Base-by-base conservation (phyloP, 2,888 invertebrate genomes). In the Achlya flavicornis region DNA sequence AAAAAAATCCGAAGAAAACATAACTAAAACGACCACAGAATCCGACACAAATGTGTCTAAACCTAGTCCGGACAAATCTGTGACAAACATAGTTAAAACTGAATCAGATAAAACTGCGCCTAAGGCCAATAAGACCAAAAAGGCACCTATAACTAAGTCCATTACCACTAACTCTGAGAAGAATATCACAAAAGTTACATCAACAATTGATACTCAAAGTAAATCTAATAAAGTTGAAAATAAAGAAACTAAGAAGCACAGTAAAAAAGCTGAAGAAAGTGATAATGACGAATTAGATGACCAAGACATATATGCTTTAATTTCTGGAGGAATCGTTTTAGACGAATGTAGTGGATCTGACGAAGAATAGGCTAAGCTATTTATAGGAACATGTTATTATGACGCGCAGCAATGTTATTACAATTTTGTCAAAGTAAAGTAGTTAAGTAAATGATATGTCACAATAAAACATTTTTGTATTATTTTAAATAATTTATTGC, bases 291-390 rank as follows among this genome's bases (percentile, higher is more conserved):
- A 90, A 74, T 78, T 92, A 61, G 79, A 87, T 62, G 92, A 92
- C 69, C 77, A 83, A 48, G 91, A 89, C 64, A 91, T 92, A 43
- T 69, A 91, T 1, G 88, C 88, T 3, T 70, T 92, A n/a, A 82
- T 92, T 74, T 87, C 90, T 1, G 79, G 81, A 60, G 91, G 89
- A 0, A 89, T 92, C 5, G 81, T 92, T 14, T 67, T 92, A 46
- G 92, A 92, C 61, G 89, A 92, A 70, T 93, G 91, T 64, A 82
- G 81, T 65, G 90, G 87, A 4, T 89, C 91, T 32, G 91, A 90
- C 26, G 86, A 81, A 6, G 86, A 88, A 61, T 84, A 53, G 58
- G 19, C 6, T 46, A 41, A 12, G 11, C 0, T 41, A 4, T 3
- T 0, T 12, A 41, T 41, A 63, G 19, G 8, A 57, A 33, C 19